Percentiles rank a stretch among this genome's conserved stretches.
Evolutionary conservation across 2,113 vertebrate species (phyloP).

Genomic region (Furnarius figulus): DNA sequence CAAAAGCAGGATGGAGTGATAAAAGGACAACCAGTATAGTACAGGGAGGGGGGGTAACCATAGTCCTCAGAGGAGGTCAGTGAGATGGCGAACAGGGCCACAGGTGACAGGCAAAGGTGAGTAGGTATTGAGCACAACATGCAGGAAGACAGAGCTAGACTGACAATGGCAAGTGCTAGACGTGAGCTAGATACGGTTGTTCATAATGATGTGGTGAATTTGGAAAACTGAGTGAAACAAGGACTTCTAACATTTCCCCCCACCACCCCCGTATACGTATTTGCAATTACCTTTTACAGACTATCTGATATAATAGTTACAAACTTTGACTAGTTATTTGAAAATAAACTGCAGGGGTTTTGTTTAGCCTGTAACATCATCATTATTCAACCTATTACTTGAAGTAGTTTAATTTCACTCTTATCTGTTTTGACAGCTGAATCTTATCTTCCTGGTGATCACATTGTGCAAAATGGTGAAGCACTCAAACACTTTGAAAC

Average conservation of each 20-base stretch:
- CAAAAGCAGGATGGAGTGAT: background rate
- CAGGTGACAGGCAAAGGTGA: background rate
- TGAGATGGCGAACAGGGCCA: background rate
- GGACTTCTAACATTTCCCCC: background rate
- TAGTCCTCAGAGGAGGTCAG: background rate
- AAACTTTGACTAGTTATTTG: background rate
- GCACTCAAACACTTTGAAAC: conserved; percentile 99
- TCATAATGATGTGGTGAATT: background rate
- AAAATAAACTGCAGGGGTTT: background rate
- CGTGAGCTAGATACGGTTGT: background rate
- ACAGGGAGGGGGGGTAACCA: background rate
- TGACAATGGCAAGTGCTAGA: background rate
- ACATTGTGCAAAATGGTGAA: conserved; percentile 99
- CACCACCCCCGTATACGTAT: background rate
- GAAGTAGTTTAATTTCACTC: conserved; percentile 70
- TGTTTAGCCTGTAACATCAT: conserved; percentile 60
- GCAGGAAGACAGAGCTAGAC: background rate
- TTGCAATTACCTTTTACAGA: background rate
- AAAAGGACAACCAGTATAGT: background rate
- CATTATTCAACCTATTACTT: conserved; percentile 43
- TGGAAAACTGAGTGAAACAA: background rate
- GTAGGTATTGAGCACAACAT: background rate
- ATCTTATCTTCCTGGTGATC: conserved; percentile 99
- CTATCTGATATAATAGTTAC: background rate
- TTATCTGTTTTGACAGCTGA: conserved; percentile 91